Conservation (phyloP, 2,888 invertebrate species). For the Ornithoptera priamus region DNA sequence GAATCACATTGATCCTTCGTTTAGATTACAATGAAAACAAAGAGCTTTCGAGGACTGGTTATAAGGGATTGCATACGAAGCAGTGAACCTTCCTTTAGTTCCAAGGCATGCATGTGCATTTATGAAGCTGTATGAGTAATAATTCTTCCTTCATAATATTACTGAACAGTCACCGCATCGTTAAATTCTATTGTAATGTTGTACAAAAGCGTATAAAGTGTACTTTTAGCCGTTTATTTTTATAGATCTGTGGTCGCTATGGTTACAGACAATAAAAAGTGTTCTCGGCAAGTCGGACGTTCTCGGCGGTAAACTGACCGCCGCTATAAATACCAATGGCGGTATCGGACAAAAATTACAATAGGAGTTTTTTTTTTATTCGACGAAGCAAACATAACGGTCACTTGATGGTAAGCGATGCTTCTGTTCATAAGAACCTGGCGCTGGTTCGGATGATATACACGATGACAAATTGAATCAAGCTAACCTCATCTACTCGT, state of each 20-base stretch:
- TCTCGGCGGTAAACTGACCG: slow-evolving; percentile 10
- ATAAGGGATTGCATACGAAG: no score
- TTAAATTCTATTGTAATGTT: not conserved
- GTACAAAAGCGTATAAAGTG: not conserved
- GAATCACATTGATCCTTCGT: no score
- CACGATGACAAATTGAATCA: no score
- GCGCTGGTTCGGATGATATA: no score
- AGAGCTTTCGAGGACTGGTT: no score
- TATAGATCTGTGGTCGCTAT: slow-evolving; percentile 11
- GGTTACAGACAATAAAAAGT: slow-evolving; percentile 12
- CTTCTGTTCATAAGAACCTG: no score
- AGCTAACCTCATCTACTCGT: no score
- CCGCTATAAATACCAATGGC: slow-evolving; percentile 20
- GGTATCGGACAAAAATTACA: not conserved
- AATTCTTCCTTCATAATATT: not conserved
- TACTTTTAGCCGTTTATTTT: slow-evolving; percentile 13
- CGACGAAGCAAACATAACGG: not conserved
- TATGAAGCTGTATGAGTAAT: not conserved
- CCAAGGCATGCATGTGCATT: not conserved
- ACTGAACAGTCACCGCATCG: not conserved
- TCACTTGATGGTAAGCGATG: no score
- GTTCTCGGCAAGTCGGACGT: slow-evolving; percentile 1
- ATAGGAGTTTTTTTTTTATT: not conserved
- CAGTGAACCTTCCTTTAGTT: no score
- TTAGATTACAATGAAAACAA: no score